Evolutionary conservation across 2,888 invertebrate species (phyloP).

Genomic region (Macropis europaea): DNA sequence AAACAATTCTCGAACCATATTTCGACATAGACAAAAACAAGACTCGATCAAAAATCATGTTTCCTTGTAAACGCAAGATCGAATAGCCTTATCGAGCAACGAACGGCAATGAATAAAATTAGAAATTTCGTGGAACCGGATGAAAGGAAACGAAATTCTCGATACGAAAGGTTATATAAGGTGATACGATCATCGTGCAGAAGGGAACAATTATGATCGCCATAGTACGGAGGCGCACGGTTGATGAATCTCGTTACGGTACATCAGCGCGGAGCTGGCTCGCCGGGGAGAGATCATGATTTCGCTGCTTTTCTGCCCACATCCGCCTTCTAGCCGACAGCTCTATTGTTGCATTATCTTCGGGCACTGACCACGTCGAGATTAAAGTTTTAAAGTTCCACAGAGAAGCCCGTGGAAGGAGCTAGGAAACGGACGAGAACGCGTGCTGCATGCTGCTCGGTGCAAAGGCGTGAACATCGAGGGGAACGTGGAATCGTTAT

Average conservation of each 20-base stretch:
- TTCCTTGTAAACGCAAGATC: too few relatives aligned
- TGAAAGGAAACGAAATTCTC: not conserved
- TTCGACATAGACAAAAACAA: too few relatives aligned
- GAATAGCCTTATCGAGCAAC: too few relatives aligned
- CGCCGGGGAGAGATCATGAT: conserved; percentile 57
- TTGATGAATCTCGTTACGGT: conserved; percentile 58
- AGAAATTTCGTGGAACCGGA: not conserved
- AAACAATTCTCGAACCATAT: too few relatives aligned
- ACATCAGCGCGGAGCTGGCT: conserved; percentile 42
- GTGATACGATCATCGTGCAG: not conserved
- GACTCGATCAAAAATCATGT: too few relatives aligned
- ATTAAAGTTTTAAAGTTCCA: conserved; percentile 72
- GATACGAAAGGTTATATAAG: not conserved
- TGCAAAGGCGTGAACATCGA: conserved; percentile 44
- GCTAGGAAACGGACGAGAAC: conserved; percentile 48
- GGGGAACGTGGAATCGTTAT: conserved; percentile 7
- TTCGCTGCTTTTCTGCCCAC: conserved; percentile 48
- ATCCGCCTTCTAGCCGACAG: conserved; percentile 44
- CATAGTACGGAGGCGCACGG: conserved; percentile 3
- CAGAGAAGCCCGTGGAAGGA: conserved; percentile 44
- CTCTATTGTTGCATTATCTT: conserved; percentile 71
- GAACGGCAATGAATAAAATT: not conserved
- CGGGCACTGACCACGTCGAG: conserved; percentile 69
- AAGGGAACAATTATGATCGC: conserved; percentile 42
- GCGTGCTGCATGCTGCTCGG: conserved; percentile 43